Conservation (phyloP, 2,113 vertebrate genomes). For the Glaucidium brasilianum region DNA sequence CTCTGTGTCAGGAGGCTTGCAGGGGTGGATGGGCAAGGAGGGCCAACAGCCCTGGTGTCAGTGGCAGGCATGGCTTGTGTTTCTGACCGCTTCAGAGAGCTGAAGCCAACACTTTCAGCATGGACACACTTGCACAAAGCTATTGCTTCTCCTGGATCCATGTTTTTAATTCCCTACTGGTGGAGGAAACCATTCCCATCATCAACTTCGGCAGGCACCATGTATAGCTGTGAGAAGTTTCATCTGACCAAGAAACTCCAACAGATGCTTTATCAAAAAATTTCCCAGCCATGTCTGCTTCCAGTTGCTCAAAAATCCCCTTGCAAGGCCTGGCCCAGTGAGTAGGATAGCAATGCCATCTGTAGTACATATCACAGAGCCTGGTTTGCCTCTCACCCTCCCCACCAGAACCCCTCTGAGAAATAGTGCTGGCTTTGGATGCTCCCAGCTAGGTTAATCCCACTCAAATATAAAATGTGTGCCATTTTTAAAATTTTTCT, state of each 20-base stretch:
- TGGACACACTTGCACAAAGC: fast-evolving
- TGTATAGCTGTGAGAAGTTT: background rate
- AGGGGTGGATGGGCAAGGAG: background rate
- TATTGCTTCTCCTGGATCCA: background rate
- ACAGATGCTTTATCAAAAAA: background rate
- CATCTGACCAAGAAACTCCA: background rate
- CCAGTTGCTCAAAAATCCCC: background rate
- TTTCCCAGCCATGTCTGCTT: background rate
- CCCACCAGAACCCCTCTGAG: background rate
- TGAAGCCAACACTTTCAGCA: background rate
- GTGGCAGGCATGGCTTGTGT: background rate
- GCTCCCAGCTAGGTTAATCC: background rate
- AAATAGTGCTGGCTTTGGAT: background rate
- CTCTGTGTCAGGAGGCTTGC: background rate
- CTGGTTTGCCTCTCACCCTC: background rate
- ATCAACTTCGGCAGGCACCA: background rate
- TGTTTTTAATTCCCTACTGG: background rate
- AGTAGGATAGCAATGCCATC: background rate
- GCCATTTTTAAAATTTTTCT: background rate
- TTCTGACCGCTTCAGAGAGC: background rate
- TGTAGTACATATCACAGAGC: background rate
- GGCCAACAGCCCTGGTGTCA: background rate
- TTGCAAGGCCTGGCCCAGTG: background rate
- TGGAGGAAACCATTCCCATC: background rate
- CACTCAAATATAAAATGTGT: background rate